Evolutionary conservation across 2,113 vertebrate species (phyloP), one percentile per base, ranked within the genome.

Genomic region (Pholis gunnellus): DNA sequence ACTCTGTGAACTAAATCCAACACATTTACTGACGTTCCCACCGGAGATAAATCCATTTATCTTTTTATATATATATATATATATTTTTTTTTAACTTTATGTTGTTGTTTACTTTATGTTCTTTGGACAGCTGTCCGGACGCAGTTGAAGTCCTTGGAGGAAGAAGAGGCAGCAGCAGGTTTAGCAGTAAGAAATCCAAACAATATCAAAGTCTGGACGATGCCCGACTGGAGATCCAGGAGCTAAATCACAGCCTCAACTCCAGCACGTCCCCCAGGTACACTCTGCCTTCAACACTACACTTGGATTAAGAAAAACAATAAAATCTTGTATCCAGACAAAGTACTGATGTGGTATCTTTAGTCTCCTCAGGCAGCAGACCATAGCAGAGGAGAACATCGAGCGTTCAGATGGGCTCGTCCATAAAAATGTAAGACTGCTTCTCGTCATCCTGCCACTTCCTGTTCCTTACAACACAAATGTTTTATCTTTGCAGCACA

Each of bases 121-220:
- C 42, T 65, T 11, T 50, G 71, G 79, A 54, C 74, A 91, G 90
- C 34, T 10, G 0, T 8, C 0, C 48, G 63, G 89, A 93, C 0
- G 10, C 38, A 56, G 1, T 1, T 5, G 48, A 5, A 22, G 0
- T 11, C 29, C n/a, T 66, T 22, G 44, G 46, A 0, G 0, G 0
- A 3, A 83, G 38, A 65, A 89, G 60, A 85, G 90, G 83, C 79
- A 73, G 61, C 46, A 40, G 22, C 52, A 56, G 0, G 22, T 27
- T 42, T 1, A 60, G 2, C 38, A 48, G 29, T 0, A 90, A 56
- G 69, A 83, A 81, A 48, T 17, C 50, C 10, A 92, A 72, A 66
- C 87, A 63, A 17, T 94, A 82, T 29, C 66, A 64, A 40, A 95
- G 82, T 68, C 72, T 95, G 78, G 94, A 95, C 1, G 93, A 95